These are phyloP conservation scores for Triplophysa yarkandensis DNA, from an alignment of 2,797 vertebrate genomes.

Conservation along the genomic window DNA sequence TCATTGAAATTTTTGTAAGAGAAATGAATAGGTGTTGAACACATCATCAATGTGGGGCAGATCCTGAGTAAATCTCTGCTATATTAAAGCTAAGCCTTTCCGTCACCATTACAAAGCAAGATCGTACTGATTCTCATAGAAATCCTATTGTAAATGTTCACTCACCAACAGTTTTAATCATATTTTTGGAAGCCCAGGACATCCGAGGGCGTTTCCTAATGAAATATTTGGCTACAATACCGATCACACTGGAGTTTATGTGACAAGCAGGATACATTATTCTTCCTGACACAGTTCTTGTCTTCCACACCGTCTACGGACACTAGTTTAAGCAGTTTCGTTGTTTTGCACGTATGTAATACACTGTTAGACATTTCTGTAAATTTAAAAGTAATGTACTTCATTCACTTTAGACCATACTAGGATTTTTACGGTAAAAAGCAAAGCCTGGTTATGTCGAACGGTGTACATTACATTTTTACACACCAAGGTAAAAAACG, in stretches of 20 bases:
- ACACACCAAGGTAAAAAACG: not conserved
- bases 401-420: no score
- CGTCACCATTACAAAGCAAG: slow-evolving; percentile 14
- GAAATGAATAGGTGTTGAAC: slow-evolving; percentile 30
- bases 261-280: not conserved
- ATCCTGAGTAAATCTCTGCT: slow-evolving; percentile 20
- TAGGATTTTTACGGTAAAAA: no score
- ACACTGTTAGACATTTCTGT: no score
- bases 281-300: slow-evolving; percentile 7
- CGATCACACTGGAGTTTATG: not conserved
- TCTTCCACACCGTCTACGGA: slow-evolving; percentile 1
- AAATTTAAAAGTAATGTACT: no score
- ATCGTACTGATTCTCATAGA: not conserved
- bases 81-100: slow-evolving; percentile 20
- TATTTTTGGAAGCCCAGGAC: slow-evolving; percentile 3
- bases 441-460: no score
- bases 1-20: slow-evolving; percentile 14
- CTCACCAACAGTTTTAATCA: not conserved
- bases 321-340: not conserved
- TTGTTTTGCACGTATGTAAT: not conserved
- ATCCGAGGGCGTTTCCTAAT: slow-evolving; percentile 1
- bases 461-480: not conserved
- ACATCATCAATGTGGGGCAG: slow-evolving; percentile 22
- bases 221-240: not conserved
- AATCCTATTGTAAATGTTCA: slow-evolving; percentile 24